phyloP scores from a whole-genome alignment of 2,888 invertebrate genomes.

The Auanema freiburgensis region DNA sequence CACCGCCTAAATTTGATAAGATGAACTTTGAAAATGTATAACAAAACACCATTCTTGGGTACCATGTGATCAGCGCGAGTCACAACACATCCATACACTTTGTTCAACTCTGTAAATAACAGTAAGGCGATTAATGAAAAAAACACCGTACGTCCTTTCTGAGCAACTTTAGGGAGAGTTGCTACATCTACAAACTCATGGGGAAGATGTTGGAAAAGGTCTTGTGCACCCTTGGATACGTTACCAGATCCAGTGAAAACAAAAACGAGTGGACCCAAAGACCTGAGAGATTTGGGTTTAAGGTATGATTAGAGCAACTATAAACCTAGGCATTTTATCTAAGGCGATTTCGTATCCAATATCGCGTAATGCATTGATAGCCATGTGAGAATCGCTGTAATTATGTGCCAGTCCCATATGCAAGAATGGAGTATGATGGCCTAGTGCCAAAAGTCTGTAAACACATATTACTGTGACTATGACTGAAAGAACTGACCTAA shows the following conservation, averaged over 20 bases:
- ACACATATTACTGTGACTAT: slow-evolving; percentile 64
- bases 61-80: slow-evolving; percentile 89
- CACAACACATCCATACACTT: slow-evolving; percentile 93
- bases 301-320: background rate
- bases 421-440: slow-evolving; percentile 99
- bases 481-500: slow-evolving; percentile 69
- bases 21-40: slow-evolving; percentile 5
- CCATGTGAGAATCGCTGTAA: slow-evolving; percentile 96
- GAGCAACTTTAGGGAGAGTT: slow-evolving; percentile 89
- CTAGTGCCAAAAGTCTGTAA: slow-evolving; percentile 84
- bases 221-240: slow-evolving; percentile 78
- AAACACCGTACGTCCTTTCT: slow-evolving; percentile 82
- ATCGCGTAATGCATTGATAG: slow-evolving; percentile 91
- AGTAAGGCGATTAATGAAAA: background rate
- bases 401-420: slow-evolving; percentile 98
- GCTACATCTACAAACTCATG: slow-evolving; percentile 95
- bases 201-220: slow-evolving; percentile 90
- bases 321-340: slow-evolving; percentile 84
- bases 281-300: slow-evolving; percentile 65
- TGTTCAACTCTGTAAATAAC: slow-evolving; percentile 78
- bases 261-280: slow-evolving; percentile 93
- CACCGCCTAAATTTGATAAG: slow-evolving; percentile 69
- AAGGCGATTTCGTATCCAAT: slow-evolving; percentile 98
- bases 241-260: slow-evolving; percentile 98
- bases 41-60: slow-evolving; percentile 76